A percentile compares a stretch with the other conserved stretches of the same genome.
Evolutionary conservation across 2,888 invertebrate species (phyloP).

Genomic region (Phymatocera aterrima): DNA sequence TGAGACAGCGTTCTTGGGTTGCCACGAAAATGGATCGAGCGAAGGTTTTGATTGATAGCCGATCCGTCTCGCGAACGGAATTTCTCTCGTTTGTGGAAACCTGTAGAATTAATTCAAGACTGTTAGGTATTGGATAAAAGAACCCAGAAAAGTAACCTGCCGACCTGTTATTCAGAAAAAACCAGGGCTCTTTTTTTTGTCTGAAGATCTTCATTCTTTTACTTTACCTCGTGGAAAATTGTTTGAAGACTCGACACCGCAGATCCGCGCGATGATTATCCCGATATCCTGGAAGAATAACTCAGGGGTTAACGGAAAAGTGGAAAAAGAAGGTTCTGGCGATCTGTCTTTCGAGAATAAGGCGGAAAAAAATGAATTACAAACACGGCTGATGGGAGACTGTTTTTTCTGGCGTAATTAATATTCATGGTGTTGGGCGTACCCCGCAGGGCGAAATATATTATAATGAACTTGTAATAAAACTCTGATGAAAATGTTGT

Average conservation of each 20-base stretch:
- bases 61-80: not conserved
- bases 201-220: too few species aligned
- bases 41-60: conserved; percentile 33
- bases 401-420: not conserved
- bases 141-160: not conserved
- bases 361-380: conserved; percentile 30
- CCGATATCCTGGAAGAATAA: not conserved
- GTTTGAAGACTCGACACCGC: not conserved
- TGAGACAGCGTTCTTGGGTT: not conserved
- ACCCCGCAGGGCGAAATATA: not conserved
- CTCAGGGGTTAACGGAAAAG: not conserved
- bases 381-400: conserved; percentile 11
- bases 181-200: too few species aligned
- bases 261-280: not conserved
- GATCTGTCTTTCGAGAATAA: not conserved
- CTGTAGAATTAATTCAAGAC: not conserved
- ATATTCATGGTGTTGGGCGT: conserved; percentile 17
- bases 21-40: not conserved
- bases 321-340: not conserved
- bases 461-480: conserved; percentile 21
- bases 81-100: conserved; percentile 5
- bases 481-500: not conserved
- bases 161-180: too few species aligned
- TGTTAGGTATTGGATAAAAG: not conserved
- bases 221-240: too few species aligned